Base-by-base conservation (phyloP, 2,797 vertebrate genomes). In the Rousettus madagascariensis region DNA sequence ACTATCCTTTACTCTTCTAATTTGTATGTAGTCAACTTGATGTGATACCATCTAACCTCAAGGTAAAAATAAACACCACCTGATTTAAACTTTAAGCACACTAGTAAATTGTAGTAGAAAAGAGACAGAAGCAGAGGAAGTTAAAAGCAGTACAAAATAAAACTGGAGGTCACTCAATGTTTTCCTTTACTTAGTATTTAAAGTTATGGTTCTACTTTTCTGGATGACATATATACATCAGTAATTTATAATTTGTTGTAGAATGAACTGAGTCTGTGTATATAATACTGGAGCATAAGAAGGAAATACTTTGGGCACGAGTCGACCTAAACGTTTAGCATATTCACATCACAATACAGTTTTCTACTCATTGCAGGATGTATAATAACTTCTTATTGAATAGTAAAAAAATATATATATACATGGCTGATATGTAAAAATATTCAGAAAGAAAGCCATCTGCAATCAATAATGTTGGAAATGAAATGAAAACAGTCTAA, bases 381-480 rank as follows among this genome's bases (percentile, higher is more conserved):
- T 53, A 68, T 20, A 92, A 38, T 20, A 91, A 77, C 6, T 69
- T 69, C 16, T 68, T 41, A 84, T 51, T 79, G 86, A 90, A 86
- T 20, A 19, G 16, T 71, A 82, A 69, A 26, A 26, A n/a, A 86
- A 91, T 94, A 84, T 33, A 33, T 33, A 33, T 33, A 33, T 33
- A 66, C n/a, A 59, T 68, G 49, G 53, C 43, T 74, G 51, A 74
- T 53, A 87, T 9, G 2, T 53, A 68, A 96, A 96, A 96, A 90
- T 68, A 72, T 63, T 15, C 33, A 95, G 26, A 36, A 95, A 95
- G 57, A 95, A 96, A 93, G 36, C 33, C 72, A 92, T 77, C 66
- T 85, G 61, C 41, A 75, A 95, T 38, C 82, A 95, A 93, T 77
- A 91, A 91, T 61, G 46, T 26, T 77, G 33, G 87, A 77, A 95